Evolutionary conservation across 2,888 invertebrate genomes (phyloP).

Genomic region (Drosophila stalkeri): DNA sequence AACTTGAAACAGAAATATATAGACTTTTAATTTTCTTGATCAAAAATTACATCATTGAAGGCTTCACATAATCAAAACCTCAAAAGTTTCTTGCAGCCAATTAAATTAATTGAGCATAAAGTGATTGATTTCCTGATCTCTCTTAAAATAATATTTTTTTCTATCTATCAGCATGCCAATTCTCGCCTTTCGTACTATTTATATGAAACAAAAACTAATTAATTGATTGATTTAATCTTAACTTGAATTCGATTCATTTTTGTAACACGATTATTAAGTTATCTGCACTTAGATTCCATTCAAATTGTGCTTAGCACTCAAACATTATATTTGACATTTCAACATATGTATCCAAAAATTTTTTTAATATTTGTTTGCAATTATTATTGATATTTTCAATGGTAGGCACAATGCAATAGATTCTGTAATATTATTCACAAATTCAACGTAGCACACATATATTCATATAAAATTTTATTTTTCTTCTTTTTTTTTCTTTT

Average conservation of each 20-base stretch:
- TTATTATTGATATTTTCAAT: neutral
- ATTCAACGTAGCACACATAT: slow-evolving; percentile 28
- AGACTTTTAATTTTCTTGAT: neutral
- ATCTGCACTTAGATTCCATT: neutral
- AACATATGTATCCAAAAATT: neutral
- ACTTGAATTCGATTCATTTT: neutral
- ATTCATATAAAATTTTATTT: no score
- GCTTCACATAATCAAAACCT: neutral
- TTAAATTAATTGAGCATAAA: no score
- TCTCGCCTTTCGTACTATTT: neutral
- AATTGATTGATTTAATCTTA: neutral
- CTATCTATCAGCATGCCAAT: neutral
- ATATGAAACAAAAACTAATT: neutral
- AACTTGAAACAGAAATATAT: no score
- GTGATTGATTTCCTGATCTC: no score
- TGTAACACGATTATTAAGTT: neutral
- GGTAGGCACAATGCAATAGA: slow-evolving; percentile 2
- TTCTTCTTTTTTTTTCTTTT: neutral
- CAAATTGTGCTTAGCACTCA: neutral
- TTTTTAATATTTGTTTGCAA: neutral
- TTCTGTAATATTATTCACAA: slow-evolving; percentile 15
- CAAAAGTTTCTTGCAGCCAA: neutral
- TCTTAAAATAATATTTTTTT: neutral
- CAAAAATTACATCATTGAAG: neutral
- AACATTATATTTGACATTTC: neutral